Conservation (phyloP, 2,113 vertebrate genomes). For the Circaetus cinerascens region DNA sequence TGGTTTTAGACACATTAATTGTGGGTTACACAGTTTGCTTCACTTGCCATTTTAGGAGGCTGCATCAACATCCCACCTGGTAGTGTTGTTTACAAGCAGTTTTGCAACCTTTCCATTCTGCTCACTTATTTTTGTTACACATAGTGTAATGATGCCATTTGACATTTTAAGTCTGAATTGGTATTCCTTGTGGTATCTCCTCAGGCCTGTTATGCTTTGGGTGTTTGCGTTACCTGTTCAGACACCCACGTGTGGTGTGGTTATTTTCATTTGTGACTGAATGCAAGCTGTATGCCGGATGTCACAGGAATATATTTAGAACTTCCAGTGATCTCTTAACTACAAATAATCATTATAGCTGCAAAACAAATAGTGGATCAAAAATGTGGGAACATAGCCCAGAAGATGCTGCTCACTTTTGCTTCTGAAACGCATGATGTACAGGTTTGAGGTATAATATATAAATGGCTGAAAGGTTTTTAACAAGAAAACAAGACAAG, state of each 20-base stretch:
- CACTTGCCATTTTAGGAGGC: constrained; percentile 9
- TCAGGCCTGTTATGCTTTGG: background rate
- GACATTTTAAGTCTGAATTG: constrained; percentile 44
- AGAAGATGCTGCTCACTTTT: constrained; percentile 3
- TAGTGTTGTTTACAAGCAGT: constrained; percentile 29
- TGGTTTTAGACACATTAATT: constrained; percentile 7
- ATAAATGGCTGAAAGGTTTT: constrained; percentile 5
- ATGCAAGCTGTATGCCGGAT: background rate
- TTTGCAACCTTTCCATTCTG: constrained; percentile 29
- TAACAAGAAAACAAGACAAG: background rate
- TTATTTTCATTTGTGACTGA: constrained; percentile 40
- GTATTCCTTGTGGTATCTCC: constrained; percentile 39
- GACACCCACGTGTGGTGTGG: background rate
- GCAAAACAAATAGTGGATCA: constrained; percentile 48
- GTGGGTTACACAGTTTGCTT: background rate
- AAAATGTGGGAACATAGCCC: background rate
- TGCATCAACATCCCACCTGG: background rate
- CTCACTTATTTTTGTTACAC: background rate
- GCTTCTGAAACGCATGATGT: background rate
- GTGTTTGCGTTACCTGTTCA: background rate
- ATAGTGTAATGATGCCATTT: background rate
- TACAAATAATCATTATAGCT: constrained; percentile 60
- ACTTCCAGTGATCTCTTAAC: constrained; percentile 52
- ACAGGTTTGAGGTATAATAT: constrained; percentile 16
- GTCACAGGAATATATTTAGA: constrained; percentile 56